phyloP scores from a whole-genome alignment of 2,113 vertebrate species.

The Pongo abelii region DNA sequence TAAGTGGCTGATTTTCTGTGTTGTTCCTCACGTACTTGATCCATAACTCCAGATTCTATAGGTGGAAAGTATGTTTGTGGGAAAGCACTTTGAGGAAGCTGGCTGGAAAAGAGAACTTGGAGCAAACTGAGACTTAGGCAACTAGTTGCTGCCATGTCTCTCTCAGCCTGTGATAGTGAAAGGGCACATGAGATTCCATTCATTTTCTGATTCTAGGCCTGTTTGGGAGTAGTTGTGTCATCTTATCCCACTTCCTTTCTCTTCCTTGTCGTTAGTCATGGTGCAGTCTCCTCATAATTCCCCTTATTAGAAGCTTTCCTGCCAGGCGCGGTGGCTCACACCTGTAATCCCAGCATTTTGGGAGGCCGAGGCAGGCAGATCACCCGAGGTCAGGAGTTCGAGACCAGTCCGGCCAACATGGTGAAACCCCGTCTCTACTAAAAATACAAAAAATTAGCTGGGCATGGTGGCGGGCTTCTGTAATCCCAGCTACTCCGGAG shows the following conservation, averaged over 20 bases:
- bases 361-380: no score
- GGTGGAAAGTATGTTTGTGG: constrained; percentile 9
- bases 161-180: neutral
- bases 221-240: neutral
- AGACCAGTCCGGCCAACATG: no score
- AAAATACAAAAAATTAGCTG: no score
- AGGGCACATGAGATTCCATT: neutral
- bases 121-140: neutral
- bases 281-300: neutral
- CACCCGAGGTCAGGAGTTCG: no score
- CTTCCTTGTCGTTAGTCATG: neutral
- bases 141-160: neutral
- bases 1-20: neutral
- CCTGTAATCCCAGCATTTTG: no score
- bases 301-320: neutral
- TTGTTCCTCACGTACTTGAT: neutral
- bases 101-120: neutral
- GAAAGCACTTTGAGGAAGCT: neutral
- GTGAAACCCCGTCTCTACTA: no score
- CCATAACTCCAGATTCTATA: neutral
- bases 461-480: no score
- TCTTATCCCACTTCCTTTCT: neutral
- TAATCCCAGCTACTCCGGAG: no score
- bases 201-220: neutral
- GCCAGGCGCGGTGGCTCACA: no score